Percentiles rank a stretch among this genome's conserved stretches.
Evolutionary conservation across 2,113 vertebrate species (phyloP).

Genomic region (Coryphaenoides rupestris): DNA sequence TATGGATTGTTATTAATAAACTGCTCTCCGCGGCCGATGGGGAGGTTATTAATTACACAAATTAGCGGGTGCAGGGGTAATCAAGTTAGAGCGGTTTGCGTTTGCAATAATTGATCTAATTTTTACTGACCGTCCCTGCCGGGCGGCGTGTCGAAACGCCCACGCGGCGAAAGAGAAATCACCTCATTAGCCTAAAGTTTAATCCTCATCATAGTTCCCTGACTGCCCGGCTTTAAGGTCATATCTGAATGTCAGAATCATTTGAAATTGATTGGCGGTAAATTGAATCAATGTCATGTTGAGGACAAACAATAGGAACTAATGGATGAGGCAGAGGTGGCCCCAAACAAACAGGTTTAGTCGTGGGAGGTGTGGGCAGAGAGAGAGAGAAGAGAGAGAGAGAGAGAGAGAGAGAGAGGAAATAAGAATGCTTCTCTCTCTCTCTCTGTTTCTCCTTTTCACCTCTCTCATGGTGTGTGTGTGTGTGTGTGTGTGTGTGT

Average conservation of each 20-base stretch:
- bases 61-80: conserved; percentile 89
- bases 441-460: too few species aligned
- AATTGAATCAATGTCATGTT: conserved; percentile 99
- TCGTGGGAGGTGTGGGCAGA: conserved; percentile 77
- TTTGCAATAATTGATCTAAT: conserved; percentile 98
- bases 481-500: conserved; percentile 1
- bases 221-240: conserved; percentile 98
- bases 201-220: conserved; percentile 99
- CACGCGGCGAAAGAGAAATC: conserved; percentile 91
- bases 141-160: conserved; percentile 74
- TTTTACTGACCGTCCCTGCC: conserved; percentile 89
- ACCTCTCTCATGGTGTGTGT: background rate
- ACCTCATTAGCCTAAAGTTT: conserved; percentile 99
- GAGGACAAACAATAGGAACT: conserved; percentile 97
- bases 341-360: conserved; percentile 89
- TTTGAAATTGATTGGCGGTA: conserved; percentile 99
- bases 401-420: too few species aligned
- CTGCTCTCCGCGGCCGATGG: conserved; percentile 77
- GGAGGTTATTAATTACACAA: conserved; percentile 93
- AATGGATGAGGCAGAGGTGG: conserved; percentile 89
- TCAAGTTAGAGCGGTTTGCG: conserved; percentile 92
- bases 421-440: too few species aligned
- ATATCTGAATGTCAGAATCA: conserved; percentile 99
- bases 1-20: conserved; percentile 98
- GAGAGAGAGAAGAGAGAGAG: too few species aligned